Percentiles rank a stretch among this genome's conserved stretches.
phyloP scores from a whole-genome alignment of 2,113 vertebrate genomes.

The Podarcis raffonei region DNA sequence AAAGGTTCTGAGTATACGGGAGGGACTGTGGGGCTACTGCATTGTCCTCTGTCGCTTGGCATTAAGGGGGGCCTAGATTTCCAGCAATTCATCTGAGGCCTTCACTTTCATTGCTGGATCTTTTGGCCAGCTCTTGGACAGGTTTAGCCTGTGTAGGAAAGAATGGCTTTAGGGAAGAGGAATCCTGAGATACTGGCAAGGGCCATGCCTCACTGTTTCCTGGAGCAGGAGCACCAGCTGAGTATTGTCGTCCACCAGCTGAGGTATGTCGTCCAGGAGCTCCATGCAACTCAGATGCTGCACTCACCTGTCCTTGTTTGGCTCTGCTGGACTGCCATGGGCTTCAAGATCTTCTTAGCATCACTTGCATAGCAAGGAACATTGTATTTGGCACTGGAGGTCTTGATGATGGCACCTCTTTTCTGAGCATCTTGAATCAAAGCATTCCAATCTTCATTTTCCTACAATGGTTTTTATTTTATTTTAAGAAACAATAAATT shows the following conservation, averaged over 20 bases:
- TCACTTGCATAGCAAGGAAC: constrained; percentile 67
- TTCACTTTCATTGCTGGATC: constrained; percentile 1
- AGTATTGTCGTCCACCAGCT: rapidly evolving
- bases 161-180: not conserved
- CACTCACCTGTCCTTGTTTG: not conserved
- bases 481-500: too few species aligned
- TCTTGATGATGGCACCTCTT: constrained; percentile 78
- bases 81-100: too few species aligned
- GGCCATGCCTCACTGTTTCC: constrained; percentile 12
- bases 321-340: not conserved
- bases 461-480: constrained; percentile 62
- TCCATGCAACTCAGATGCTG: constrained; percentile 10
- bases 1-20: too few species aligned
- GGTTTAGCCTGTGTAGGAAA: not conserved
- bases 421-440: constrained; percentile 83
- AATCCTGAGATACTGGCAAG: not conserved
- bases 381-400: constrained; percentile 53
- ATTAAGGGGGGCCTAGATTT: too few species aligned
- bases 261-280: not conserved
- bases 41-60: too few species aligned
- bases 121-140: constrained; percentile 56
- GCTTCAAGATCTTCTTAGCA: constrained; percentile 30
- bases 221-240: not conserved
- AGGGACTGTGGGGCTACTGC: too few species aligned
- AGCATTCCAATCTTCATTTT: constrained; percentile 82